These are phyloP conservation scores for Pilophorus perplexus DNA, from an alignment of 2,888 invertebrate species.

Conservation along the genomic window DNA sequence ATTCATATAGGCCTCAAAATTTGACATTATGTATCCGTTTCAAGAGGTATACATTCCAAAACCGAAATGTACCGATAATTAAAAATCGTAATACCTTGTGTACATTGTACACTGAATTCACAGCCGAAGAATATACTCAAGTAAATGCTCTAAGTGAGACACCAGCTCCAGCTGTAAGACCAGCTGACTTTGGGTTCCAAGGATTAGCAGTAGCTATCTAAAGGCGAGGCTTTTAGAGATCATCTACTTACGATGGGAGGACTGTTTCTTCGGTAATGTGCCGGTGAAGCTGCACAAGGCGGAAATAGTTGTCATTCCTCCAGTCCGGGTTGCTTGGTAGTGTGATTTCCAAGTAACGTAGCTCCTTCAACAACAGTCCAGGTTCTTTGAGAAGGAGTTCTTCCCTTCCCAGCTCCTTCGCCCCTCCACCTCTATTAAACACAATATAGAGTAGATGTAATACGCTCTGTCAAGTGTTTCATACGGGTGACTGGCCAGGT, in stretches of 20 bases:
- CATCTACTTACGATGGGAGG: constrained; percentile 33
- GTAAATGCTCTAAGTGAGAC: too few relatives aligned
- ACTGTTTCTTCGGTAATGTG: constrained; percentile 36
- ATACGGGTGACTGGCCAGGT: background rate
- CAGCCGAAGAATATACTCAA: too few relatives aligned
- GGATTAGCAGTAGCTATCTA: too few relatives aligned
- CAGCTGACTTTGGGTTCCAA: too few relatives aligned
- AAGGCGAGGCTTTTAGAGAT: too few relatives aligned
- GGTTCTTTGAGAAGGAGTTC: constrained; percentile 31
- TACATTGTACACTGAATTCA: too few relatives aligned
- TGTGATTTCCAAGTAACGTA: constrained; percentile 54
- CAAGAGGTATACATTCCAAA: too few relatives aligned
- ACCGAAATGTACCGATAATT: too few relatives aligned
- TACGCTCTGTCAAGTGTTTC: background rate
- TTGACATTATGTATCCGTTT: too few relatives aligned
- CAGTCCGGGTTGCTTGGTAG: constrained; percentile 69
- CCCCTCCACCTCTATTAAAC: constrained; percentile 25
- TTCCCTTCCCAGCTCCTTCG: constrained; percentile 47
- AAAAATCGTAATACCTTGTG: too few relatives aligned
- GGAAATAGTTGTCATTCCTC: constrained; percentile 66
- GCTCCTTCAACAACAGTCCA: constrained; percentile 16
- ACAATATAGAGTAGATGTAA: background rate
- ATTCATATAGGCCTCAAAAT: too few relatives aligned
- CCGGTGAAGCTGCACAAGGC: constrained; percentile 65
- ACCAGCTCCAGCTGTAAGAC: too few relatives aligned